phyloP scores from a whole-genome alignment of 2,113 vertebrate genomes.

The Steatornis caripensis region DNA sequence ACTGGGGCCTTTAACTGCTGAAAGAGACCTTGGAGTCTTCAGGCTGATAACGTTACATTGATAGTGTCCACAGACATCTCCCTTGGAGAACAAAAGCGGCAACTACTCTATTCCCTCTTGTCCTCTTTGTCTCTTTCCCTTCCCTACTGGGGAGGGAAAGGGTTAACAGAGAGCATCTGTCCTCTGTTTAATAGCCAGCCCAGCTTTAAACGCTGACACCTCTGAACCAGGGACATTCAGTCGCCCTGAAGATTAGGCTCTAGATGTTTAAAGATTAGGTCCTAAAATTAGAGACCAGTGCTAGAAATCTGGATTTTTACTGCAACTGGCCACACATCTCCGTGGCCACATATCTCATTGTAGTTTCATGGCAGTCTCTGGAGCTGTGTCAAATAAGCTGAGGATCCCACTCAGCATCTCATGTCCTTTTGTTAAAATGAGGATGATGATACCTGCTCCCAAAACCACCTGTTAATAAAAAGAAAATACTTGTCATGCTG shows the following conservation, averaged over 20 bases:
- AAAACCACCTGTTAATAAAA: background rate
- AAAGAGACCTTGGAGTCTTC: background rate
- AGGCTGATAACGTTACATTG: background rate
- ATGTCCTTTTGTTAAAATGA: background rate
- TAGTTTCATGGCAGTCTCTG: background rate
- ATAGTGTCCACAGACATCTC: rapidly evolving
- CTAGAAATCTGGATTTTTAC: background rate
- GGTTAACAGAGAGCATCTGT: too few species aligned
- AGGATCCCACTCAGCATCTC: background rate
- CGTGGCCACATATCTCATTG: background rate
- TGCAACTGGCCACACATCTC: background rate
- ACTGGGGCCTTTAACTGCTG: background rate
- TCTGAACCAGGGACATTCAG: background rate
- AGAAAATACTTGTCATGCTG: background rate
- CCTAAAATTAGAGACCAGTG: background rate
- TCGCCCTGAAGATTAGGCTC: background rate
- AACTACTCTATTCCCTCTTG: background rate
- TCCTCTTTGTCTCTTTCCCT: too few species aligned
- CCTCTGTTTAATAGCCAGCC: too few species aligned
- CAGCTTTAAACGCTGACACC: too few species aligned
- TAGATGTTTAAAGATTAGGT: background rate
- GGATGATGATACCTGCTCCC: background rate
- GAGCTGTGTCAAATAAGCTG: background rate
- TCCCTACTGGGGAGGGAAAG: too few species aligned
- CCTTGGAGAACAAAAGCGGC: background rate